Evolutionary conservation across 92 coral and sea anemone species (phyloP), one percentile per base, ranked within the genome.

Genomic region (Zoanthus sociatus): DNA sequence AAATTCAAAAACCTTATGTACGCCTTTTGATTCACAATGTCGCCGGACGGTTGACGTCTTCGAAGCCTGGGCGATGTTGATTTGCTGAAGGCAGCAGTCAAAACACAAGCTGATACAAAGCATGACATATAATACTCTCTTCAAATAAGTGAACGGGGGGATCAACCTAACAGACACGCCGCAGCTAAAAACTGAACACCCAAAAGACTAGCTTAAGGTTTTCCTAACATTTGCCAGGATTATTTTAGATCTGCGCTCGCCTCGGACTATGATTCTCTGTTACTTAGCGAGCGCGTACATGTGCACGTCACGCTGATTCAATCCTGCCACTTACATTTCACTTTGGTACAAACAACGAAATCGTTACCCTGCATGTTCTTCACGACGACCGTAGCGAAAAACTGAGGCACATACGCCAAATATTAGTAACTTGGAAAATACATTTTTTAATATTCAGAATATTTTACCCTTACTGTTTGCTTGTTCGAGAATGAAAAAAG

Each of bases 51-150:
- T 46, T 67, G 85, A 81, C 75, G 75, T 81, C 74, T 81, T 66
- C 58, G 30, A 81, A 67, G 42, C 85, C 85, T 66, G 85, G 76
- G 85, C 85, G 85, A 81, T 81, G 75, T 77, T 66, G 73, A 81
- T 81, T 81, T 67, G 76, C 74, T 50, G 72, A 48, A 66, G 85
- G 26, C 46, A 20, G 85, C 42, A 81, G 85, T 81, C 85, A 81
- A 81, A 81, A 81, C 71, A 81, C 67, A 44, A 31, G 74, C 85
- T 81, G 85, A 81, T 70, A 81, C 74, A 18, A 81, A 81, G 74
- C 85, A 81, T 71, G 76, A 81, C 85, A 81, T 45, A 81, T 47
- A 18, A 66, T 33, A 64, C 85, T 73, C 85, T 45, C 85, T 81
- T 48, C 53, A 64, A 73, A 67, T 58, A 47, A 70, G 67, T 66